These are phyloP conservation scores for Epinephelus awoara DNA, from an alignment of 2,797 vertebrate genomes.

Conservation along the genomic window DNA sequence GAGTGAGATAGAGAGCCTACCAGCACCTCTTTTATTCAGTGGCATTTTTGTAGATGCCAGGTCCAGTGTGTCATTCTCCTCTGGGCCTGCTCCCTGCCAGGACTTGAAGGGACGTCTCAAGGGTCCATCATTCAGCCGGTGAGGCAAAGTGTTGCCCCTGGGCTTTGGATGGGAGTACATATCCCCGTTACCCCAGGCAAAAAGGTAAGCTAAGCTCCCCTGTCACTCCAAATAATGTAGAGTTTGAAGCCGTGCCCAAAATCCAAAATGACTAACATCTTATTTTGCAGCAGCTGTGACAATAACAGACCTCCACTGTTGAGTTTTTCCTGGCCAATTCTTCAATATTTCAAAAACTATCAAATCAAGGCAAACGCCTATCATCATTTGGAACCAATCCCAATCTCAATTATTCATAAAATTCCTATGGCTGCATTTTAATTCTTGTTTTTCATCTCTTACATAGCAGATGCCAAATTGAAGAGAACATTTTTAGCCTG, in stretches of 20 bases:
- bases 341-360: slow-evolving; percentile 27
- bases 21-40: slow-evolving; percentile 45
- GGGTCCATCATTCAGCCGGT: slow-evolving; percentile 56
- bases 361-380: slow-evolving; percentile 24
- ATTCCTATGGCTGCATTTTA: slow-evolving; percentile 21
- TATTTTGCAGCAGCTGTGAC: slow-evolving; percentile 20
- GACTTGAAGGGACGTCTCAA: slow-evolving; percentile 57
- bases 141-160: slow-evolving; percentile 61
- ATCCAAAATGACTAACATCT: slow-evolving; percentile 36
- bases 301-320: slow-evolving; percentile 25
- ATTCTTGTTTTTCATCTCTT: slow-evolving; percentile 40
- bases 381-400: slow-evolving; percentile 29
- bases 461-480: slow-evolving; percentile 42
- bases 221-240: slow-evolving; percentile 52
- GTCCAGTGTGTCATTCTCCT: slow-evolving; percentile 56
- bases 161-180: slow-evolving; percentile 55
- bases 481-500: slow-evolving; percentile 36
- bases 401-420: slow-evolving; percentile 30
- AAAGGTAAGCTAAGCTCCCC: slow-evolving; percentile 55
- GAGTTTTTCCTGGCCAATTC: slow-evolving; percentile 5
- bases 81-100: slow-evolving; percentile 44
- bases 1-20: slow-evolving; percentile 38
- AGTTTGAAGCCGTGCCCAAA: slow-evolving; percentile 32
- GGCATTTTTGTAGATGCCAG: slow-evolving; percentile 57
- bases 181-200: slow-evolving; percentile 46